A percentile compares a stretch with the other conserved stretches of the same genome.
These are phyloP conservation scores for Dermatemys mawii DNA, from an alignment of 2,113 vertebrate species.

Conservation along the genomic window DNA sequence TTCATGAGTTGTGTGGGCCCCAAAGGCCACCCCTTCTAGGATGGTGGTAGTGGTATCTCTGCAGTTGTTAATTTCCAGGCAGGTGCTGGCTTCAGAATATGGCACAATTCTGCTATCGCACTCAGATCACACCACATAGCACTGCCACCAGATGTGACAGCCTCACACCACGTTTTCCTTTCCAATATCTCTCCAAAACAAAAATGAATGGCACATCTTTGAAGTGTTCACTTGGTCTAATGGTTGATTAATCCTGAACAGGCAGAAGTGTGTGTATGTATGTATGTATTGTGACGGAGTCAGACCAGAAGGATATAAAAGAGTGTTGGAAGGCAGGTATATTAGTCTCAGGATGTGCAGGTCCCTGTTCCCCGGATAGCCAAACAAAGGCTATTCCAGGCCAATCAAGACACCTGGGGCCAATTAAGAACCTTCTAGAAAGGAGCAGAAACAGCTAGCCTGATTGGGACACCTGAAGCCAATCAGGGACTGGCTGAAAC, in stretches of 20 bases:
- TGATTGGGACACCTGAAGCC: too few species aligned
- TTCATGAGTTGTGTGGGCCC: background rate
- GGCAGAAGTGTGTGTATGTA: background rate
- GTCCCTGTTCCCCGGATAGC: too few species aligned
- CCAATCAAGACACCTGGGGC: too few species aligned
- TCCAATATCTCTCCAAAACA: background rate
- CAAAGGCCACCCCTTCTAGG: background rate
- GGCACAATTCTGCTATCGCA: background rate
- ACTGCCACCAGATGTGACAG: accelerated
- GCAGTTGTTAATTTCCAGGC: background rate
- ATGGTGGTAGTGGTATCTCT: background rate
- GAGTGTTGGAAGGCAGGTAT: too few species aligned
- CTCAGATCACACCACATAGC: background rate
- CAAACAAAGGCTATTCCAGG: too few species aligned
- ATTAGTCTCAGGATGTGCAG: too few species aligned
- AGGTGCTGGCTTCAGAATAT: background rate
- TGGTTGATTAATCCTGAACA: background rate
- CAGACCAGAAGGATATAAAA: too few species aligned
- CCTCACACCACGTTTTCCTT: background rate
- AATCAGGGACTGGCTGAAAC: too few species aligned
- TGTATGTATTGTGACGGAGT: too few species aligned
- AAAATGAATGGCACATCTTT: background rate
- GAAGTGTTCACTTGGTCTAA: background rate
- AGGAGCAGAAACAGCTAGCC: too few species aligned
- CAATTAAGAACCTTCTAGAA: too few species aligned